Percentiles rank a stretch among this genome's conserved stretches.
Evolutionary conservation across 2,888 invertebrate genomes (phyloP).

Genomic region (Caenorhabditis wallacei): DNA sequence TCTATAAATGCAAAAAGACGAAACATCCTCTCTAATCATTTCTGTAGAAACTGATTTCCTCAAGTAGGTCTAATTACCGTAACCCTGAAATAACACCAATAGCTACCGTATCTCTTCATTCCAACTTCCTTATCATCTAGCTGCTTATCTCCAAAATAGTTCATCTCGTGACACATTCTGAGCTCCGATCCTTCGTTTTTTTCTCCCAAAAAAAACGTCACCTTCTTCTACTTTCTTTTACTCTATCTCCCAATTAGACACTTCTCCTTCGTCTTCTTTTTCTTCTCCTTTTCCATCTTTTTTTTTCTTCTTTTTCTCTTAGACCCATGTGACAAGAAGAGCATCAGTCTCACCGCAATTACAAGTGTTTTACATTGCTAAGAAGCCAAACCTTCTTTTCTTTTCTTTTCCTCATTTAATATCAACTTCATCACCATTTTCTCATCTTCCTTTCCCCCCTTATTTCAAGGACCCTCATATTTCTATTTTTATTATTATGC

Average conservation of each 20-base stretch:
- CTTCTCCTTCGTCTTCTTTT: constrained; percentile 19
- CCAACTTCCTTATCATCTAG: not conserved
- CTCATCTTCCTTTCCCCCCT: not conserved
- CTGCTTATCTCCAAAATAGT: constrained; percentile 9
- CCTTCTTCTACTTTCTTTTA: constrained; percentile 28
- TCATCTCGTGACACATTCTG: constrained; percentile 36
- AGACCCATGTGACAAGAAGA: constrained; percentile 37
- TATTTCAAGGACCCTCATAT: no score
- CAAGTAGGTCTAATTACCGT: not conserved
- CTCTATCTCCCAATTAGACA: constrained; percentile 54
- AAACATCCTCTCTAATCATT: no score
- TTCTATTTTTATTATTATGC: constrained; percentile 4
- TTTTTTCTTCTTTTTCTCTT: not conserved
- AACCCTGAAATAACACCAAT: no score
- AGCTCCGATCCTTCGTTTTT: constrained; percentile 40
- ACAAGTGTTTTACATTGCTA: constrained; percentile 57
- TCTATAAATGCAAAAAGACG: no score
- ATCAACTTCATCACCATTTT: constrained; percentile 3
- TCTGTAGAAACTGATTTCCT: no score
- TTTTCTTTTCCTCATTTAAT: constrained; percentile 4
- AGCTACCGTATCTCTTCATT: no score
- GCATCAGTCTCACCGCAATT: constrained; percentile 44
- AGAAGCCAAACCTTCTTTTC: constrained; percentile 15
- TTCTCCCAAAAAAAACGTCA: constrained; percentile 40
- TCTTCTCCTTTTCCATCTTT: not conserved